Base-by-base conservation (phyloP, 2,113 vertebrate species). In the Oryzias melastigma region DNA sequence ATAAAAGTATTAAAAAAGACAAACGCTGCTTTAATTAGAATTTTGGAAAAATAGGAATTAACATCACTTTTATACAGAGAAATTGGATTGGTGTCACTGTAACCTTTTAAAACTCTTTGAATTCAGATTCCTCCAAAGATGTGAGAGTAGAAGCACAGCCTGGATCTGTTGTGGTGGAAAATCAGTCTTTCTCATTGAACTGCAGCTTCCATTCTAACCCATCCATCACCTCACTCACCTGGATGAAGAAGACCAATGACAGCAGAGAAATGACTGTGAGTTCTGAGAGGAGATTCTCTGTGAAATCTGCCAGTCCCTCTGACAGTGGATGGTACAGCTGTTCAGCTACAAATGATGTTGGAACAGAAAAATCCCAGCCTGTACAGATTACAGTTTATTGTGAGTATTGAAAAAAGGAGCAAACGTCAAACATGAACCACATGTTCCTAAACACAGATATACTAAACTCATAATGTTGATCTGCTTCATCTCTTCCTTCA, bases 261-360 rank as follows among this genome's bases (percentile, higher is more conserved):
- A 15, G 16, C 16, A 44, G 6, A 16, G 43, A 44, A 7, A 16
- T 17, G 4, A 44, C 5, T 14, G 43, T 44, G 14, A 17, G 43
- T 16, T 44, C 43, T 44, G 4, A 17, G 15, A 44, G 43, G 14
- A 44, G 15, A 14, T 44, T 17, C 43, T 44, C 43, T 16, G 43
- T 44, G 6, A 16, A 44, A 17, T 44, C 43, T 44, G 43, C 43
- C 16, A 6, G 15, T 44, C 43, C 15, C 43, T 44, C 73, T 10
- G 62, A 91, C 68, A 66, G 65, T 0, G 89, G 82, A 54, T 0
- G 0, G 6, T 91, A 91, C 65, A 45, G 5, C 20, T 91, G 89
- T 46, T 16, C 20, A 12, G 79, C 75, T 62, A 15, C 0, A 0
- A 91, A 90, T 46, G 0, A 14, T 0, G 29, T 90, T 1, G 88